Conservation (phyloP, 2,888 invertebrate genomes). For the Sphecodes monilicornis region DNA sequence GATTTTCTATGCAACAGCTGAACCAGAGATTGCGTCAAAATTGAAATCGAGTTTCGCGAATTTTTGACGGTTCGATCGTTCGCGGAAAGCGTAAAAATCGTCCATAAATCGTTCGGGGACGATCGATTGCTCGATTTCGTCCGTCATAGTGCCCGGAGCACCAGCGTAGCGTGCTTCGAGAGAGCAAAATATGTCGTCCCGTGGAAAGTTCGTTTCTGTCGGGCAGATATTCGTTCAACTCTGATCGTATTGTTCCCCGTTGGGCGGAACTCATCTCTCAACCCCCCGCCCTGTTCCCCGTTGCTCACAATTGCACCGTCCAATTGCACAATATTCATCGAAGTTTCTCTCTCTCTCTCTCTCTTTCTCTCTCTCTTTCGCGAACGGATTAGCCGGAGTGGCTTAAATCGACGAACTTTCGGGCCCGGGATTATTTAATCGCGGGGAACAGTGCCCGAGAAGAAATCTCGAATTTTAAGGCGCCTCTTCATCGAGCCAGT, state of each 20-base stretch:
- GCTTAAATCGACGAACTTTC: neutral
- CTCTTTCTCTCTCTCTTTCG: neutral
- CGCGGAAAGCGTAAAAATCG: neutral
- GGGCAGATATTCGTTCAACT: constrained; percentile 20
- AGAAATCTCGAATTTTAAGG: neutral
- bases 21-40: neutral
- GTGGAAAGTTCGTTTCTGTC: constrained; percentile 31
- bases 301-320: neutral
- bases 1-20: neutral
- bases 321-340: constrained; percentile 35
- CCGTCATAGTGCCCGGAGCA: neutral
- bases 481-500: neutral
- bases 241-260: constrained; percentile 23
- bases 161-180: neutral
- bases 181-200: constrained; percentile 25
- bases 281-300: neutral
- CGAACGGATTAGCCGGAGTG: neutral
- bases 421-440: neutral
- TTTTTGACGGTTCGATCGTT: neutral
- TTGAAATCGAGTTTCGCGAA: neutral
- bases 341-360: neutral
- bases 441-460: neutral
- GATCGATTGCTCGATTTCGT: constrained; percentile 12
- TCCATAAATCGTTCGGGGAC: neutral
- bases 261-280: constrained; percentile 17